phyloP scores from a whole-genome alignment of 2,888 invertebrate genomes.

The Megastigmus dorsalis region DNA sequence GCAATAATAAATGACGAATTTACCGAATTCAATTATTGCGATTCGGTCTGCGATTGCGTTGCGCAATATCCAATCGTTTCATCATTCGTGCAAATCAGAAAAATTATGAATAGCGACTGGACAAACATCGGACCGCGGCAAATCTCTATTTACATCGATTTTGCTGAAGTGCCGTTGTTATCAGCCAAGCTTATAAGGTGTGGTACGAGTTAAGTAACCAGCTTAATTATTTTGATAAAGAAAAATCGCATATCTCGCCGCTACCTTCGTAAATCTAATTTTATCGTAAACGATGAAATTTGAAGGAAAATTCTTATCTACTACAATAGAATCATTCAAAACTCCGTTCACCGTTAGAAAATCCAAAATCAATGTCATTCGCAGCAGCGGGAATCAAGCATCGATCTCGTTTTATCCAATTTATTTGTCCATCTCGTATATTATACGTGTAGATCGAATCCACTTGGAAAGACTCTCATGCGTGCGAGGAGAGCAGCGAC shows the following conservation, averaged over 20 bases:
- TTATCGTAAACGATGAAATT: too few relatives aligned
- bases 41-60: not conserved
- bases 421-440: too few relatives aligned
- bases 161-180: not conserved
- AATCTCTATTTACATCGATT: constrained; percentile 1
- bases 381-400: too few relatives aligned
- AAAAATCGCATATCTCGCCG: not conserved
- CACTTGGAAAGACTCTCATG: too few relatives aligned
- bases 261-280: not conserved
- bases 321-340: too few relatives aligned
- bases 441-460: too few relatives aligned
- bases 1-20: not conserved
- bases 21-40: not conserved
- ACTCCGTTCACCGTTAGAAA: too few relatives aligned
- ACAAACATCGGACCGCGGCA: not conserved
- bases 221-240: too few relatives aligned
- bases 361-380: too few relatives aligned
- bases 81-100: not conserved
- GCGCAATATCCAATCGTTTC: not conserved
- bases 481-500: too few relatives aligned
- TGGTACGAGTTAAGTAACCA: not conserved
- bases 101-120: not conserved
- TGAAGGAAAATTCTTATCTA: too few relatives aligned
- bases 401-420: too few relatives aligned
- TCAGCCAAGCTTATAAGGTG: not conserved